Evolutionary conservation across 1,140 invertebrate species (phyloP).

Genomic region (Drosophila guanche): DNA sequence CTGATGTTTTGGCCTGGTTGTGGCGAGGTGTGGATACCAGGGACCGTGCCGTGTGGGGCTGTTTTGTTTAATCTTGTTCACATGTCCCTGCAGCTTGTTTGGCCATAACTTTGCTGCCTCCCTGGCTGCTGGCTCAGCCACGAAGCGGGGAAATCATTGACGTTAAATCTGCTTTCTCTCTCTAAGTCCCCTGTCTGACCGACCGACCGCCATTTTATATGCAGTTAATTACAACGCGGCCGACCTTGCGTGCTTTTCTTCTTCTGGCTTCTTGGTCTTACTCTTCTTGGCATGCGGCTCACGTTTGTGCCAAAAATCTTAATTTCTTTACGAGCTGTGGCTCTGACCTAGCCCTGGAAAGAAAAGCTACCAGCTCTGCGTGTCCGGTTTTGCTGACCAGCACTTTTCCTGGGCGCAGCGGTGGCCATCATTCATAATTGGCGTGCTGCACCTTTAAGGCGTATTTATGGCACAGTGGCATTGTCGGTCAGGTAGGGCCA

Average conservation of each 20-base stretch:
- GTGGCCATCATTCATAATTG: slow-evolving; percentile 74
- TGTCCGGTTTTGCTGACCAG: slow-evolving; percentile 65
- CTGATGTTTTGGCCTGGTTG: slow-evolving; percentile 40
- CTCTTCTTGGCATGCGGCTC: slow-evolving; percentile 59
- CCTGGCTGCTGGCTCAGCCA: slow-evolving; percentile 25
- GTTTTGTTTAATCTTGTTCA: slow-evolving; percentile 48
- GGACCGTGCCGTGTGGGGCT: neutral
- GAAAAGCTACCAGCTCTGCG: slow-evolving; percentile 51
- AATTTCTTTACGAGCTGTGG: slow-evolving; percentile 60
- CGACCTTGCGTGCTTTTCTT: slow-evolving; percentile 73
- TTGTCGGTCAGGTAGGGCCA: slow-evolving; percentile 31
- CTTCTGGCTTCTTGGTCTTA: slow-evolving; percentile 49
- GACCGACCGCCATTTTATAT: slow-evolving; percentile 41
- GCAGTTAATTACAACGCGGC: slow-evolving; percentile 69
- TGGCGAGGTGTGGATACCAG: slow-evolving; percentile 10
- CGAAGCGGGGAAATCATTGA: slow-evolving; percentile 60
- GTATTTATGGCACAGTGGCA: slow-evolving; percentile 59
- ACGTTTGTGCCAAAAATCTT: slow-evolving; percentile 79
- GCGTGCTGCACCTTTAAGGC: slow-evolving; percentile 67
- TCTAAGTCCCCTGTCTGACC: neutral
- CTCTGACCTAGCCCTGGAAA: slow-evolving; percentile 1
- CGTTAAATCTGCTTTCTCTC: slow-evolving; percentile 56
- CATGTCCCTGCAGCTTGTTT: slow-evolving; percentile 62
- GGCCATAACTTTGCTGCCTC: slow-evolving; percentile 57
- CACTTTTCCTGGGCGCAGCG: slow-evolving; percentile 53